phyloP scores from a whole-genome alignment of 2,888 invertebrate genomes.

The Zootermopsis nevadensis region DNA sequence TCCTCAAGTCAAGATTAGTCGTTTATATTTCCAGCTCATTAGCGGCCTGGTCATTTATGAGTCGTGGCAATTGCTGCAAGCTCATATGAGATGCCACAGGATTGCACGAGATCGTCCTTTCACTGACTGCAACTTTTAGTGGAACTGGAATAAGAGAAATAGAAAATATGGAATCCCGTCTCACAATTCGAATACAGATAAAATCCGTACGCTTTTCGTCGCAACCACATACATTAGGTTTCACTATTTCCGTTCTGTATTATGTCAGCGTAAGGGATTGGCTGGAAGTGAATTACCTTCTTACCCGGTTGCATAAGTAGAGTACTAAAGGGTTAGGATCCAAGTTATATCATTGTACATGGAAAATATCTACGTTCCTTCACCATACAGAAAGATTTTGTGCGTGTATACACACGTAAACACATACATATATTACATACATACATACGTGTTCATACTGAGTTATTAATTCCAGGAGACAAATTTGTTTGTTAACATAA shows the following conservation, averaged over 20 bases:
- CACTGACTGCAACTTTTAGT: not conserved
- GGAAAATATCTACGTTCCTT: not conserved
- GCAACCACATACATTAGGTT: not conserved
- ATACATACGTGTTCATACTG: not conserved
- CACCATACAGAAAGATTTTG: not conserved
- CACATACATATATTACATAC: not conserved
- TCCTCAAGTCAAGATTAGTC: too few species aligned
- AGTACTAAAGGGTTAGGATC: constrained; percentile 1
- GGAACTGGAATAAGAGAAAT: not conserved
- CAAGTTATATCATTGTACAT: not conserved
- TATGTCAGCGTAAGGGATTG: not conserved
- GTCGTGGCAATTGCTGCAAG: too few species aligned
- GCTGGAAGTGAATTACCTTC: constrained; percentile 23
- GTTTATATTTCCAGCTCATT: too few species aligned
- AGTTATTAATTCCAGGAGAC: not conserved
- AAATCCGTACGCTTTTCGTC: not conserved
- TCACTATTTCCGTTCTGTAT: not conserved
- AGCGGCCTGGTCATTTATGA: not conserved
- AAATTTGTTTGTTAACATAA: too few species aligned
- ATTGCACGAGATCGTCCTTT: not conserved
- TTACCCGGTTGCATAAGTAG: not conserved
- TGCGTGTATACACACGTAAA: not conserved
- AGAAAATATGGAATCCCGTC: not conserved
- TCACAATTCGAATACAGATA: not conserved
- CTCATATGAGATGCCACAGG: not conserved